Base-by-base conservation (phyloP, 2,888 invertebrate genomes). In the Calameuta filiformis region DNA sequence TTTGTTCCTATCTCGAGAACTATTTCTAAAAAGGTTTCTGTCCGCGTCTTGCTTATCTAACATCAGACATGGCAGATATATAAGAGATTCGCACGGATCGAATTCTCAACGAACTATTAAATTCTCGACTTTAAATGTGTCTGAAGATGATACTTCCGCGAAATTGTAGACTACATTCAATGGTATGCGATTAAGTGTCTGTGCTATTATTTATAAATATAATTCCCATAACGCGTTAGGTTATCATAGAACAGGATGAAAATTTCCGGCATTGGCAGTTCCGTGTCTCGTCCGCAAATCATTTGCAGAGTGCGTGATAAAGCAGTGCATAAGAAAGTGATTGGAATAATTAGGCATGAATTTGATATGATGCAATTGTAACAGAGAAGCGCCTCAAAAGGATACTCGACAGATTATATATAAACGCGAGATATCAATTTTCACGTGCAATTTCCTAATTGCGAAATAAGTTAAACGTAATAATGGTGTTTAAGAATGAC, bases 141-240 rank as follows among this genome's bases (percentile, higher is more conserved):
- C 56, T 23, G 71, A 34, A 71, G 31, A 34, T 34, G 34, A 71
- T 71, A 71, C 71, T 68, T 79, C 73, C 73, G 30, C 40, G 35
- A n/a, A 77, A 68, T 77, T 56, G 35, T 74, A 56, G 68, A 31
- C 68, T 78, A 33, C 31, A 35, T 78, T 73, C 34, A 30, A 71
- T 75, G 33, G 68, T 40, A 76, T 56, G 78, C 76, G 76, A 75
- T 77, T 40, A 75, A 75, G 37, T 71, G 71, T 77, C 77, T 76
- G 71, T 78, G 79, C 79, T 80, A 76, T 75, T 78, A 75, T 76
- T 79, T 75, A 79, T 76, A 76, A 73, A 74, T 33, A 56, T 56
- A 56, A 56, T 56, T 56, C 23, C 9, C 23, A 56, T 56, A 56
- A 56, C 56, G 56, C 56, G 56, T 15, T 56, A 56, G 56, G 56